Conservation (phyloP, 2,888 invertebrate species). For the Scaptomyza reducta region DNA sequence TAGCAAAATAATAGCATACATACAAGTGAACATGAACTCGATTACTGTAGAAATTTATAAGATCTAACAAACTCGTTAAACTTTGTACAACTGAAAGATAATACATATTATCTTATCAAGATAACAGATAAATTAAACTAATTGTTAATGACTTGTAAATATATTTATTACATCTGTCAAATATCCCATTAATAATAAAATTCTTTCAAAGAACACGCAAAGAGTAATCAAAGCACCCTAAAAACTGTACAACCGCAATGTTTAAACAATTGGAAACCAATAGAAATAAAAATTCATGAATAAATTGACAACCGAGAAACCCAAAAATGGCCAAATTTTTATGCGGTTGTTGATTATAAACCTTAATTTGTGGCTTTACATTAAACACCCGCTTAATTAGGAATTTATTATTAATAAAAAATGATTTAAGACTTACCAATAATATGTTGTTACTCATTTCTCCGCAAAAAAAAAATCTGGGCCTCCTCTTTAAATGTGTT, state of each 20-base stretch:
- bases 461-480: slow-evolving; percentile 72
- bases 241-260: slow-evolving; percentile 42
- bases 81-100: not conserved
- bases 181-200: not conserved
- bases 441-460: slow-evolving; percentile 81
- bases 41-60: too few species aligned
- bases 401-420: not conserved
- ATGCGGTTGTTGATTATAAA: slow-evolving; percentile 44
- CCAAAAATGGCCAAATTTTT: slow-evolving; percentile 32
- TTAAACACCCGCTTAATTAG: slow-evolving; percentile 15
- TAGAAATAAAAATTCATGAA: slow-evolving; percentile 43
- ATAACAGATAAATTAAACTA: not conserved
- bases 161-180: not conserved
- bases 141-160: not conserved
- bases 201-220: not conserved
- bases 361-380: slow-evolving; percentile 18
- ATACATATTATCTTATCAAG: too few species aligned
- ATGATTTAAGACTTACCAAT: slow-evolving; percentile 71
- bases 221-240: not conserved
- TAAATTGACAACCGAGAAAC: slow-evolving; percentile 30
- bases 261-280: slow-evolving; percentile 46
- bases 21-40: too few species aligned
- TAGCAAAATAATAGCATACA: too few species aligned
- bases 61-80: too few species aligned
- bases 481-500: slow-evolving; percentile 41